These are phyloP conservation scores for Meteorus sp. DNA, from an alignment of 1,140 invertebrate species.

Conservation along the genomic window DNA sequence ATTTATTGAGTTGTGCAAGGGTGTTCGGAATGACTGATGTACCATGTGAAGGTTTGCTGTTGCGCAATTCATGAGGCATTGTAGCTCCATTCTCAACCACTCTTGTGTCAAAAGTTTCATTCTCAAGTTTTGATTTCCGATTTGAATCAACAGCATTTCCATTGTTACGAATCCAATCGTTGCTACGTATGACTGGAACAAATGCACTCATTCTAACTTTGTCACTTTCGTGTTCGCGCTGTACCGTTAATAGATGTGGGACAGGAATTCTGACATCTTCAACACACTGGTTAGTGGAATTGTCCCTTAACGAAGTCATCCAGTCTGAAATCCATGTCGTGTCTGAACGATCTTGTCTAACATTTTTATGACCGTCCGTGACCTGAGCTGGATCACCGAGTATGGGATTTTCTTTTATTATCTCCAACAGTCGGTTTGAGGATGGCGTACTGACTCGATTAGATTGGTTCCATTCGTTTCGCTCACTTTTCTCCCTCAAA, in stretches of 20 bases:
- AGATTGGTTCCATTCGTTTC: conserved; percentile 25
- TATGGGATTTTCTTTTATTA: conserved; percentile 58
- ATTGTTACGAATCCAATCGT: conserved; percentile 12
- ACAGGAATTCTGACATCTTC: conserved; percentile 2
- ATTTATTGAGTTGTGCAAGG: conserved; percentile 31
- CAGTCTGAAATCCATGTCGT: conserved; percentile 59
- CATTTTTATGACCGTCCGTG: conserved; percentile 15
- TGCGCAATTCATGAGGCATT: conserved; percentile 38
- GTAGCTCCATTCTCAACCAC: neutral
- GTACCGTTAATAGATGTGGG: conserved; percentile 4
- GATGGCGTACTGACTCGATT: conserved; percentile 1
- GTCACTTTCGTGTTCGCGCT: conserved; percentile 2
- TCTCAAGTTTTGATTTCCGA: conserved; percentile 7
- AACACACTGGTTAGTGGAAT: conserved; percentile 21
- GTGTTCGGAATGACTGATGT: conserved; percentile 1
- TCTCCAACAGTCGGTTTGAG: conserved; percentile 58
- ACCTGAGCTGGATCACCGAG: conserved; percentile 10
- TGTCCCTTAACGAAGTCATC: conserved; percentile 52
- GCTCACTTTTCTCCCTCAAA: conserved; percentile 20
- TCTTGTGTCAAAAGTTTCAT: conserved; percentile 1
- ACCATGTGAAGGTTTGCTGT: conserved; percentile 33
- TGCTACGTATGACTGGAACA: conserved; percentile 1
- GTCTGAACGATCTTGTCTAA: conserved; percentile 49
- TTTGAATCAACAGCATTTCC: conserved; percentile 12
- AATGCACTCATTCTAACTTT: conserved; percentile 7